These are phyloP conservation scores for Indicator maculatus DNA, from an alignment of 2,113 vertebrate species.

Conservation along the genomic window DNA sequence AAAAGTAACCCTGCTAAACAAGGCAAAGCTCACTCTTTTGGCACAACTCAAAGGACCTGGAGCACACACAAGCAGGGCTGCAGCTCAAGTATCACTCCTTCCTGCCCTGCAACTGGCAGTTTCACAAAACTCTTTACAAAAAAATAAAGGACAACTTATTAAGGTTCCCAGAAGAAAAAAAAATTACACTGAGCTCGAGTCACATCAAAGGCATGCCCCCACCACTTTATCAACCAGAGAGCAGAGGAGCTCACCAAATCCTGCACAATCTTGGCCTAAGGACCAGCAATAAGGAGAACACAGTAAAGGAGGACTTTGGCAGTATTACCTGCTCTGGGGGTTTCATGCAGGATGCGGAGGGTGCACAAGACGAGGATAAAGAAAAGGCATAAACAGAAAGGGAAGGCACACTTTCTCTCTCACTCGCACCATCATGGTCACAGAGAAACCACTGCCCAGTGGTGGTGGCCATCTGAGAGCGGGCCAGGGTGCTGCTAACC, in stretches of 20 bases:
- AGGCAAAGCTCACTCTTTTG: background rate
- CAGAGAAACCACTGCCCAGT: background rate
- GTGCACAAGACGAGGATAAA: accelerated
- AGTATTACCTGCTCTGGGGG: background rate
- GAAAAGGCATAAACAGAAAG: background rate
- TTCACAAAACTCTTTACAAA: background rate
- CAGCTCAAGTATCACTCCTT: background rate
- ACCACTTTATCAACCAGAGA: accelerated
- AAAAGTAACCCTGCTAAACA: background rate
- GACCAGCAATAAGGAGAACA: background rate
- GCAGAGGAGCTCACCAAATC: accelerated
- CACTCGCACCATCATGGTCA: accelerated
- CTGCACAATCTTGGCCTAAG: background rate
- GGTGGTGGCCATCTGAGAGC: accelerated
- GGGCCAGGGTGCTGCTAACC: slow-evolving; percentile 67
- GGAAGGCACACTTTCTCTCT: background rate
- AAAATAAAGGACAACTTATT: background rate
- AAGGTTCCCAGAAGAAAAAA: background rate
- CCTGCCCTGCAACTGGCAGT: background rate
- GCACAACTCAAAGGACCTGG: background rate
- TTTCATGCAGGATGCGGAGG: background rate
- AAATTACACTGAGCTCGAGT: background rate
- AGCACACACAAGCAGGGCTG: background rate
- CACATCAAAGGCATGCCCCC: background rate
- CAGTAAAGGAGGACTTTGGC: background rate